Evolutionary conservation across 2,888 invertebrate genomes (phyloP), one percentile per base, ranked within the genome.

Genomic region (Zaprionus lineosus): DNA sequence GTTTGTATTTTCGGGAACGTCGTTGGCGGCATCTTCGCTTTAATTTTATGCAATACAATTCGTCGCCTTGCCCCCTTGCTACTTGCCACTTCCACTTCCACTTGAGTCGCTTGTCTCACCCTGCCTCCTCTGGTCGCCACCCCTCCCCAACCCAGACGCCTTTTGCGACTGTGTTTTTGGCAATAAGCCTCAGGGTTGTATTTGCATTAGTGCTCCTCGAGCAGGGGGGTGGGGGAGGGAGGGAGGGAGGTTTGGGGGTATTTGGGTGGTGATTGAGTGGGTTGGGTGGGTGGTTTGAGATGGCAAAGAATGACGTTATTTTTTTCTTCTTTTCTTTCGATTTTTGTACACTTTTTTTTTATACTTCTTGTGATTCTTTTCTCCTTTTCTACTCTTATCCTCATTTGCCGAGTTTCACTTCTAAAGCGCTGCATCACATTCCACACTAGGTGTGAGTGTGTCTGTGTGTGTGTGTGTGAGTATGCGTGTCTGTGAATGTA

Each of bases 181-280:
- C 85, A 84, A 84, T 86, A 84, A 86, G 82, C 82, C 74, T 74
- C 86, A 84, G 86, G 86, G 86, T 84, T 81, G 78, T 73, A 86
- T 86, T 76, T 79, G 84, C 86, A 84, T 79, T 84, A 84, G 84
- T 59, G 78, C 41, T 50, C 41, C 21, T 43, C 50, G 53, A 52
- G 29, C 26, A 12, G 43, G 48, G 34, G 28, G 31, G n/a, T 8
- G 16, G 18, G 8, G 21, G 2, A 5, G 15, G 14, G 0, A 8
- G 9, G 7, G n/a, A n/a, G 36, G 18, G 3, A 2, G 7, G 16
- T 19, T n/a, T n/a, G n/a, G n/a, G n/a, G n/a, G n/a, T n/a, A n/a
- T n/a, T n/a, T n/a, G n/a, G n/a, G n/a, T n/a, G n/a, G n/a, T n/a
- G n/a, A n/a, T n/a, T n/a, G n/a, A n/a, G n/a, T n/a, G n/a, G n/a